Evolutionary conservation across 1,140 invertebrate species (phyloP).

Genomic region (Eumaeus atala): DNA sequence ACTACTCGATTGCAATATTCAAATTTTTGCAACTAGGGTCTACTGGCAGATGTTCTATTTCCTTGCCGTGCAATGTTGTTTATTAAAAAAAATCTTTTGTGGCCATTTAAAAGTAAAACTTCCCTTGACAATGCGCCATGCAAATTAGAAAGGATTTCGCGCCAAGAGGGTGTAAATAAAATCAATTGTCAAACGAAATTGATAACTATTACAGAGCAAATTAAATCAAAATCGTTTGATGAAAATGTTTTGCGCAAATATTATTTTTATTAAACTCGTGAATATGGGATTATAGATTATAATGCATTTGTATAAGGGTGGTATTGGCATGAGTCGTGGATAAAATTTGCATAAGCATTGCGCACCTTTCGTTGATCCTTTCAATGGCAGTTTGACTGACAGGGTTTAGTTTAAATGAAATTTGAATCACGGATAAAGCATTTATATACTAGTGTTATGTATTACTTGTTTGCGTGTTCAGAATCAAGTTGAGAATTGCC

Average conservation of each 20-base stretch:
- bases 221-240: constrained; percentile 32
- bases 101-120: constrained; percentile 67
- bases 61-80: constrained; percentile 59
- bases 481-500: neutral
- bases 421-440: constrained; percentile 41
- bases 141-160: constrained; percentile 57
- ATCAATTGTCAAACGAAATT: constrained; percentile 29
- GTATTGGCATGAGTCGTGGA: constrained; percentile 26
- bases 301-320: constrained; percentile 21
- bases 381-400: constrained; percentile 68
- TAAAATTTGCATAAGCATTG: constrained; percentile 67
- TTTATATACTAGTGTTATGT: constrained; percentile 38
- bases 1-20: constrained; percentile 37
- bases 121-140: constrained; percentile 64
- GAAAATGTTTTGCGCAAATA: constrained; percentile 43
- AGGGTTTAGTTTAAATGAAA: constrained; percentile 57
- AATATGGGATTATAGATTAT: constrained; percentile 25
- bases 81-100: constrained; percentile 70
- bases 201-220: constrained; percentile 29
- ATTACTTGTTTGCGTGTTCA: constrained; percentile 5
- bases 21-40: constrained; percentile 42
- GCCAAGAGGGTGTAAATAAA: constrained; percentile 31
- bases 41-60: constrained; percentile 64
- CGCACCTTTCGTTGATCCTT: constrained; percentile 68
- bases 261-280: constrained; percentile 42